A percentile compares a stretch with the other conserved stretches of the same genome.
Evolutionary conservation across 2,113 vertebrate species (phyloP).

Genomic region (Centropus bengalensis): DNA sequence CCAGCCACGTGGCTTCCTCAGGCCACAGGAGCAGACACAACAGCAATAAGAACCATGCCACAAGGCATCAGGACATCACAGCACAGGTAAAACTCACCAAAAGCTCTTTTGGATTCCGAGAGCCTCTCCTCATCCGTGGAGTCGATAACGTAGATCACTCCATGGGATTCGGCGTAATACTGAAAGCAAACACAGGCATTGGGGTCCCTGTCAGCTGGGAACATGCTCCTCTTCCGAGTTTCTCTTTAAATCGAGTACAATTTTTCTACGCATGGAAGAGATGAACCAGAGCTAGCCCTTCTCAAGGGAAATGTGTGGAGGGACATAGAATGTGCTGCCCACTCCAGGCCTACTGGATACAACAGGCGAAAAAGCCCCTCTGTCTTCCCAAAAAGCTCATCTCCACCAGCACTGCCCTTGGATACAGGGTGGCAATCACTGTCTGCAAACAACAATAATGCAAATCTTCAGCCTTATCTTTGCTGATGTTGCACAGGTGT

Average conservation of each 20-base stretch:
- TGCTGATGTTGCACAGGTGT: background rate
- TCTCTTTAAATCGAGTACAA: background rate
- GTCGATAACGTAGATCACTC: constrained; percentile 96
- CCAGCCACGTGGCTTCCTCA: background rate
- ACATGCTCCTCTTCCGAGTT: background rate
- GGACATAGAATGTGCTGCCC: background rate
- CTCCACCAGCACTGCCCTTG: background rate
- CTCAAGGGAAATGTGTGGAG: rapidly evolving
- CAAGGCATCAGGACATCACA: background rate
- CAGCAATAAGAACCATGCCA: background rate
- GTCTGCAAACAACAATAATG: background rate
- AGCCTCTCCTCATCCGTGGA: constrained; percentile 94
- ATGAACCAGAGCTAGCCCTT: background rate
- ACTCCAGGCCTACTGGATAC: background rate
- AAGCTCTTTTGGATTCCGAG: constrained; percentile 91
- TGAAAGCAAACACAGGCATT: constrained; percentile 43
- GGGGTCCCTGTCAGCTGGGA: rapidly evolving
- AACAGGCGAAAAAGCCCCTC: background rate
- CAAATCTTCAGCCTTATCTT: background rate
- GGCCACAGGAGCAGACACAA: background rate
- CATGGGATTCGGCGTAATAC: constrained; percentile 97
- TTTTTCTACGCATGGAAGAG: background rate
- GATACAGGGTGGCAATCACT: background rate
- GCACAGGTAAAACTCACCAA: constrained; percentile 80
- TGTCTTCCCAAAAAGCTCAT: background rate